A percentile compares a stretch with the other conserved stretches of the same genome.
Conservation (phyloP, 1,140 invertebrate genomes). For the Pogonus chalceus region DNA sequence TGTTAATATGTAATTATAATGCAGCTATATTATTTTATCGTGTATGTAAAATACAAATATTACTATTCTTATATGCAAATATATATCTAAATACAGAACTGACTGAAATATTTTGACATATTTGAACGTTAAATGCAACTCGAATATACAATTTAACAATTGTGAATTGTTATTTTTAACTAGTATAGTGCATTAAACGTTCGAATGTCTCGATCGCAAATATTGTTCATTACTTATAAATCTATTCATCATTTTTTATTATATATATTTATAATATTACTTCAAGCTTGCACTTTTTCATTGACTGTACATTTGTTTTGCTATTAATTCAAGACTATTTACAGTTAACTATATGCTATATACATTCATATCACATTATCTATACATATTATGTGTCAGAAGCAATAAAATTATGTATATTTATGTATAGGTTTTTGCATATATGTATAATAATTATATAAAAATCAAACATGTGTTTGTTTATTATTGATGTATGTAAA, state of each 20-base stretch:
- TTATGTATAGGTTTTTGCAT: background rate
- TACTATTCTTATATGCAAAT: conserved; percentile 1
- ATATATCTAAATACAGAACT: background rate
- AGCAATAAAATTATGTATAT: background rate
- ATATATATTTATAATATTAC: background rate
- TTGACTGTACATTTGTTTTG: background rate
- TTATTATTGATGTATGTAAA: background rate
- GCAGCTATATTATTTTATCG: background rate
- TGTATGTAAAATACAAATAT: conserved; percentile 8
- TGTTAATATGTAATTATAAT: background rate
- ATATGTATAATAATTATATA: conserved; percentile 1
- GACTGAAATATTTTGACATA: too few relatives aligned
- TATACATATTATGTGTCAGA: conserved; percentile 6
- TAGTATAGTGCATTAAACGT: too few relatives aligned
- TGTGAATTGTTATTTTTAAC: too few relatives aligned
- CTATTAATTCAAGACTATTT: background rate
- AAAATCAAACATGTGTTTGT: background rate
- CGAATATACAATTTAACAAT: too few relatives aligned
- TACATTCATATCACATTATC: conserved; percentile 7
- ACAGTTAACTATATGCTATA: background rate
- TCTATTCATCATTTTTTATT: too few relatives aligned
- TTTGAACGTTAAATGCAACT: too few relatives aligned
- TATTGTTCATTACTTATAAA: too few relatives aligned
- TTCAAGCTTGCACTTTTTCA: background rate
- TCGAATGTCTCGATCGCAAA: too few relatives aligned